phyloP scores from a whole-genome alignment of 23 tunicate species.

The Phallusia fumigata region DNA sequence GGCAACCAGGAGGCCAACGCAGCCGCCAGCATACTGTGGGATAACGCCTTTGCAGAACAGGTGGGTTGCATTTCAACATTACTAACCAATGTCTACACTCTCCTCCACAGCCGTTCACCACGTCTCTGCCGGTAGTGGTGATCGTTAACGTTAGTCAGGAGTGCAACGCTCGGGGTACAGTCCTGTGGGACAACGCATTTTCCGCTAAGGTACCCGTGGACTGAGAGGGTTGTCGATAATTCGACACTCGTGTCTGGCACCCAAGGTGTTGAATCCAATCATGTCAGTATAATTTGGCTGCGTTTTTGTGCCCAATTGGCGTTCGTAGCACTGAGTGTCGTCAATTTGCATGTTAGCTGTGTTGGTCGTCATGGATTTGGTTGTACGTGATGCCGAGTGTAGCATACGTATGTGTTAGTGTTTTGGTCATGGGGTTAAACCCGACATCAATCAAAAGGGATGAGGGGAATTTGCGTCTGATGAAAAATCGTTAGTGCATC shows the following conservation, averaged over 20 bases:
- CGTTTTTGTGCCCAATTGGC: not conserved
- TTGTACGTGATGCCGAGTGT: too few species aligned
- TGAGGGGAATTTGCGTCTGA: too few species aligned
- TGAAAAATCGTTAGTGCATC: too few species aligned
- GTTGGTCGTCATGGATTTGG: not conserved
- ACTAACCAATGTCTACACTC: not conserved
- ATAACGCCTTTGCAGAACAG: conserved; percentile 99
- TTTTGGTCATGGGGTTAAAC: too few species aligned
- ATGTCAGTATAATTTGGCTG: not conserved
- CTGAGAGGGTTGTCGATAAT: not conserved
- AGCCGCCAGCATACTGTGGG: conserved; percentile 97
- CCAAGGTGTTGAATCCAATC: not conserved
- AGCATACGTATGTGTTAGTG: too few species aligned
- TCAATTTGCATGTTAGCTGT: not conserved
- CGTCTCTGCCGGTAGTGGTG: conserved; percentile 88
- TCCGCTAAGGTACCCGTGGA: conserved; percentile 71
- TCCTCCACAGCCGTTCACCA: conserved; percentile 63
- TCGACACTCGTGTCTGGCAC: not conserved
- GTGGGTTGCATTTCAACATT: conserved; percentile 12
- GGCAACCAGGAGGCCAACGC: conserved; percentile 99
- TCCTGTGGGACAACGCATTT: conserved; percentile 97
- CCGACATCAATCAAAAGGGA: too few species aligned
- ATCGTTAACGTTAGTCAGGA: conserved; percentile 97
- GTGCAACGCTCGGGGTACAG: conserved; percentile 85
- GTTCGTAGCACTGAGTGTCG: not conserved